Base-by-base conservation (phyloP, 2,888 invertebrate genomes). In the Chrysolina oricalcia region DNA sequence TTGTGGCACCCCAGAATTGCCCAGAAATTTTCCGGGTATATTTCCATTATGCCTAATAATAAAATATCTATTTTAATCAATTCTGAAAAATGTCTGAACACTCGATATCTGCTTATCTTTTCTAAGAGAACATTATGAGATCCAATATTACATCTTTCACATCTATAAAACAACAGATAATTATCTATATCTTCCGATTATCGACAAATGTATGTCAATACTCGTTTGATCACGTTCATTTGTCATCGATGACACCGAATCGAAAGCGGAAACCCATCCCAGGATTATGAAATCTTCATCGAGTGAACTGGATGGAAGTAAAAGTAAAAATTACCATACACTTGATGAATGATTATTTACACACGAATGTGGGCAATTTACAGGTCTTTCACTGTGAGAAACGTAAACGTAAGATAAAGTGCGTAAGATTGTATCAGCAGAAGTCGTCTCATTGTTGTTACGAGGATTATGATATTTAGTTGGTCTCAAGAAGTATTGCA, bases 241-340 rank as follows among this genome's bases (percentile, higher is more conserved):
- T 59, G 59, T 35, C 11, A 0, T 53, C 23, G 53, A 53, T 53
- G 53, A 11, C 21, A 21, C 53, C 53, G 53, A 53, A 53, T 27
- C 27, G 59, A 59, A 59, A 59, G n/a, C 15, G 13, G 59, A 35
- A 59, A 59, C 2, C 48, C 35, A 59, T n/a, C 27, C 11, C 11
- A 3, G 2, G 1, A 53, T 59, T 15, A 59, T 27, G 59, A 15
- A 59, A 59, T n/a, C 15, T n/a, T 3, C 8, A 59, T 27, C 11
- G 59, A 59, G 27, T 35, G 59, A 59, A 59, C 59, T 59, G 59
- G 27, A 59, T n/a, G 59, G 23, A 59, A 59, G 59, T 59, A 59
- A 59, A 59, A 59, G 59, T 59, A 6, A 35, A 59, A 59, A 59
- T 59, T 59, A 59, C n/a, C 59, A 59, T 59, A 59, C 27, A 59